Evolutionary conservation across 2,797 vertebrate species (phyloP).

Genomic region (Falco cherrug): DNA sequence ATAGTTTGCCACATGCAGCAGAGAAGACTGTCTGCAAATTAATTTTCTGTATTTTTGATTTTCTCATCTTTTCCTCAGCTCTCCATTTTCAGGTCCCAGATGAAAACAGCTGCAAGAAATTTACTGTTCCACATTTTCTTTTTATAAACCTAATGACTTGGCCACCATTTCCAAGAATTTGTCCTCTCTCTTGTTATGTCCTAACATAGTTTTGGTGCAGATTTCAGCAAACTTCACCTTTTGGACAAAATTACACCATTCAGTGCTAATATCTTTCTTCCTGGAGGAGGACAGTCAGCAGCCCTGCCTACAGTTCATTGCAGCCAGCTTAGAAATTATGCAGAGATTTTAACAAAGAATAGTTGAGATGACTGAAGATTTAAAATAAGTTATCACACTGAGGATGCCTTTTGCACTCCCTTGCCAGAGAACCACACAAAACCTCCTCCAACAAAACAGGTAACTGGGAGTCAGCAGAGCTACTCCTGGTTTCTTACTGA

Average conservation of each 20-base stretch:
- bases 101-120: background rate
- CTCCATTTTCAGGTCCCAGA: background rate
- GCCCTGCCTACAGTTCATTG: background rate
- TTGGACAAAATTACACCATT: background rate
- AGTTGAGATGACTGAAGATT: background rate
- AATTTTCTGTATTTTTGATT: background rate
- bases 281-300: background rate
- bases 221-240: background rate
- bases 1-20: background rate
- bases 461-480: background rate
- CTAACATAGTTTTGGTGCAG: background rate
- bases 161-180: background rate
- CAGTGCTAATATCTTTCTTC: background rate
- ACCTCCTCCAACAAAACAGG: background rate
- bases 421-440: background rate
- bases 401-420: background rate
- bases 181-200: background rate
- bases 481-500: background rate
- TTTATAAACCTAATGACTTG: background rate
- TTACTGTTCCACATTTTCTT: background rate
- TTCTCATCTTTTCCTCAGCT: background rate
- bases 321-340: background rate
- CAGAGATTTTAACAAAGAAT: background rate
- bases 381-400: background rate
- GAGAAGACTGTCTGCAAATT: background rate